A percentile compares a stretch with the other conserved stretches of the same genome.
Conservation (phyloP, 2,888 invertebrate species). For the Endomychus coccineus region DNA sequence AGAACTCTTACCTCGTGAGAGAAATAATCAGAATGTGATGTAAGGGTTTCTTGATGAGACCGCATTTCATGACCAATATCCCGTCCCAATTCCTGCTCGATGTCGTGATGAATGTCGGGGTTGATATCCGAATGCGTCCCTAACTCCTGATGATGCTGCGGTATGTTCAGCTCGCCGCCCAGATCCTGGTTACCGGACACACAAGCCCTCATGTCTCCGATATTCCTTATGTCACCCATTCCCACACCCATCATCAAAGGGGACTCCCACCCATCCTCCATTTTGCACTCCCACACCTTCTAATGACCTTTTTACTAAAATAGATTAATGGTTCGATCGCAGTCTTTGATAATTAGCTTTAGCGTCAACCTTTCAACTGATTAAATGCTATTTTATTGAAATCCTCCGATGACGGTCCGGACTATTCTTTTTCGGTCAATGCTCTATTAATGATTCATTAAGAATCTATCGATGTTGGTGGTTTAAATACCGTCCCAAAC, state of each 20-base stretch:
- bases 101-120: conserved; percentile 32
- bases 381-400: no score
- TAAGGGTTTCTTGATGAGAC: conserved; percentile 25
- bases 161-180: conserved; percentile 30
- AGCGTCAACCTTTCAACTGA: no score
- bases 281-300: conserved; percentile 34
- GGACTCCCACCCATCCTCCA: conserved; percentile 45
- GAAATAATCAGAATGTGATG: conserved; percentile 31
- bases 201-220: conserved; percentile 34
- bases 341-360: no score
- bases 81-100: conserved; percentile 34
- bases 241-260: conserved; percentile 44
- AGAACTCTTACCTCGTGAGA: conserved; percentile 32
- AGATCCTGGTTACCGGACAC: conserved; percentile 29
- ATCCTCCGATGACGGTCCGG: no score
- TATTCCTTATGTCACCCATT: conserved; percentile 36
- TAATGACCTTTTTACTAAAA: no score
- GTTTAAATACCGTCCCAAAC: no score
- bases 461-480: no score
- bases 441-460: no score
- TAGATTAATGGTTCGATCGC: no score
- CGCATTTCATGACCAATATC: conserved; percentile 28
- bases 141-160: conserved; percentile 29
- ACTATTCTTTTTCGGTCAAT: no score
- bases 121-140: conserved; percentile 25